phyloP scores from a whole-genome alignment of 2,113 vertebrate species.

The Dasypus novemcinctus region DNA sequence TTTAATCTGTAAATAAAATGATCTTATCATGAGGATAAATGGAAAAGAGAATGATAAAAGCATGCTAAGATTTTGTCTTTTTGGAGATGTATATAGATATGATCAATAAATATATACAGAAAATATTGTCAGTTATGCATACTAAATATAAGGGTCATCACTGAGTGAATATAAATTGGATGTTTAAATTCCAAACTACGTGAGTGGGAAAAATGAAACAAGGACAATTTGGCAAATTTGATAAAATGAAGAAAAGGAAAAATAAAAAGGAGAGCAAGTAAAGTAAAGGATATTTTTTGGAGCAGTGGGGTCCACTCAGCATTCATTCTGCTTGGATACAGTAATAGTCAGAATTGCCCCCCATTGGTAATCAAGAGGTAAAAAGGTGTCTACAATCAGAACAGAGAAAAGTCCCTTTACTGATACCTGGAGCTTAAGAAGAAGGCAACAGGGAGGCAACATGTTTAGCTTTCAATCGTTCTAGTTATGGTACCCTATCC shows the following conservation, averaged over 20 bases:
- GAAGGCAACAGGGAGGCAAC: not conserved
- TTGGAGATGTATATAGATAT: not conserved
- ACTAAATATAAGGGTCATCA: not conserved
- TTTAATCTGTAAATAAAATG: not conserved
- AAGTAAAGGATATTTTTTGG: not conserved
- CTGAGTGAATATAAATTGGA: not conserved
- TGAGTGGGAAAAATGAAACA: not conserved
- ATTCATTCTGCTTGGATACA: not conserved
- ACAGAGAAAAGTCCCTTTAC: not conserved
- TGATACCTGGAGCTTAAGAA: not conserved
- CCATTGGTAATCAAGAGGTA: not conserved
- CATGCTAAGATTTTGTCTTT: not conserved
- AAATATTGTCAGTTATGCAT: not conserved
- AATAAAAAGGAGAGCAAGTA: not conserved
- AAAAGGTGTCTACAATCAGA: not conserved
- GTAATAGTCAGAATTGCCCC: not conserved
- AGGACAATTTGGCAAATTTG: not conserved
- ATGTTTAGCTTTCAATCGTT: not conserved
- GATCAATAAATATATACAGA: not conserved
- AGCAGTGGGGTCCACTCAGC: not conserved
- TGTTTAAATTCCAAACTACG: not conserved
- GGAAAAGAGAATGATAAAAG: not conserved
- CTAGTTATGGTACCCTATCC: not conserved
- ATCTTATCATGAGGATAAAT: not conserved
- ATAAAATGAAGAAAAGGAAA: conserved; percentile 23